Base-by-base conservation (phyloP, 2,113 vertebrate species). In the Labeo catla region DNA sequence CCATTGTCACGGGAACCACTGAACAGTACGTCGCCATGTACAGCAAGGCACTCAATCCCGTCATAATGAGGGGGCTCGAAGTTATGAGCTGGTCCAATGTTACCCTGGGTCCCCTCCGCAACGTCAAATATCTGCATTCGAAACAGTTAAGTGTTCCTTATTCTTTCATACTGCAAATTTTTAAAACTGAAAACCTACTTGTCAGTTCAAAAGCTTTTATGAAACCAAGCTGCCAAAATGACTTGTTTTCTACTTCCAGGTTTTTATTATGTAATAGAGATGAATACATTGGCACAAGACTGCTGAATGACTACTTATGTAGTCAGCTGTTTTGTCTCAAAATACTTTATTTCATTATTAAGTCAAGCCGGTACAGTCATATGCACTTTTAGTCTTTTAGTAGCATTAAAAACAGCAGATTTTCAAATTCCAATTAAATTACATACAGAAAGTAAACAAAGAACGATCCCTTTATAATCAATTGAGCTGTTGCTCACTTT, bases 11-110 rank as follows among this genome's bases (percentile, higher is more conserved):
- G 93, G 63, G 98, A 99, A 45, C 97, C 97, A 0, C 98, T 99
- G 93, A 99, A 99, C 4, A 99, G 95, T 70, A 97, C 65, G 0
- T 97, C 96, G 10, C 97, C 96, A 39, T 98, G 96, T 65, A 98
- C 96, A 47, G 97, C 96, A 88, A 99, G 93, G 81, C 97, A 98
- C 93, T 99, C 98, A 0, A 99, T 99, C 85, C 98, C 98, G 0
- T 99, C 98, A 0, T 99, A 99, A 93, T 99, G 98, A 0, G 98
- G 98, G 0, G 98, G 98, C 92, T 99, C 98, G 1, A 99, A 97
- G 94, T 99, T 99, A 92, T 99, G 97, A 52, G 98, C 96, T 19
- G 98, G 98, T 76, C 96, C 93, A 0, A 98, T 90, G 4, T 97
- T 99, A 76, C 98, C 98, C 9, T 92, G 90, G 68, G 88, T 95